Base-by-base conservation (phyloP, 2,888 invertebrate genomes). In the Lycia hirtaria region DNA sequence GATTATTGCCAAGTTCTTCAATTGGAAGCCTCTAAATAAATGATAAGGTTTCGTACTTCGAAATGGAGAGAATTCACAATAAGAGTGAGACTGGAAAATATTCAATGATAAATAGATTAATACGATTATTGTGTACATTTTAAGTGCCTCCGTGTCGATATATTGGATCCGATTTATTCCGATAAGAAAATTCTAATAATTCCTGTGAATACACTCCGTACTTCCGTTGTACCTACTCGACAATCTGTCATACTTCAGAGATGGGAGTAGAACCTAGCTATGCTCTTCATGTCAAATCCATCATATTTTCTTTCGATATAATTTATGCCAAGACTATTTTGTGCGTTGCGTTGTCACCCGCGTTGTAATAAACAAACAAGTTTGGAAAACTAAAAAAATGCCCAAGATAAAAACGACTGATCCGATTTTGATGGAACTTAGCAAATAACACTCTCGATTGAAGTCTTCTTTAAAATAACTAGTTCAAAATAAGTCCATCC, bases 1-100 rank as follows among this genome's bases (percentile, higher is more conserved):
- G 72, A 72, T 73, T 68, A 71, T 54, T 50, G 51, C 58, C 53
- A 69, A 72, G 63, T 71, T 64, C 49, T 51, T 59, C 65, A 51
- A 65, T 62, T 62, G 57, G 57, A 67, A 67, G 52, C 48, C 59
- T 60, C 59, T 56, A 63, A 64, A 62, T 67, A 65, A 65, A 60
- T 60, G 56, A 62, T 61, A 63, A 50, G 55, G 54, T 62, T 56
- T 63, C 54, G 43, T 62, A 54, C 47, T 59, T 53, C 37, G 28
- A 26, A 20, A 26, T 14, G 43, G 60, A 56, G 47, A 49, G 12
- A 38, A 40, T 24, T 44, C 45, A 40, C 35, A 44, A 50, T 20
- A 45, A 37, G 17, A n/a, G 22, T 28, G 24, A 15, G 12, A 17
- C 37, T 17, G 37, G 35, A 30, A 28, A 53, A 53, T 53, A 48